Base-by-base conservation (phyloP, 2,797 vertebrate genomes). In the Podargus strigoides region DNA sequence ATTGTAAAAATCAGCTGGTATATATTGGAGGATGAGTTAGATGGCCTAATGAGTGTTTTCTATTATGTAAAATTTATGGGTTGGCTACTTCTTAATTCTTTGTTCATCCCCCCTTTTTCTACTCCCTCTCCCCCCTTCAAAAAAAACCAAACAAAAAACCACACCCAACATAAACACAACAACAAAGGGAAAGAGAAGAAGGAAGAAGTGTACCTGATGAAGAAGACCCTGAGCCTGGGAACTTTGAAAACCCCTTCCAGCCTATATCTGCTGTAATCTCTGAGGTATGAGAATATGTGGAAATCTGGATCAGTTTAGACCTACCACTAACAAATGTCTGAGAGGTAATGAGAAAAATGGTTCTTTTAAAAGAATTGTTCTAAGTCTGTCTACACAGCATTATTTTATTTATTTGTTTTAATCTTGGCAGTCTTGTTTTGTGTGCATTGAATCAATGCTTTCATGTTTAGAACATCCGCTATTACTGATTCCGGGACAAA, bases 161-260 rank as follows among this genome's bases (percentile, higher is more conserved):
- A 3, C 32, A 52, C 28, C 16, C 53, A 82, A 85, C 18, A 24
- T 52, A 49, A 92, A 91, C 32, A 88, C 95, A 98, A 98, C 98
- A 98, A n/a, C 97, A 97, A 73, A 97, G 97, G 95, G 98, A 99
- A 88, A 96, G 76, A 46, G 98, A 99, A 74, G 98, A 98, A 89
- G 98, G 96, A 69, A 93, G 94, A 80, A 95, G 52, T 26, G 49
- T 87, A 82, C 87, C 96, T 39, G 97, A 97, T 66, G 97, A 97
- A 28, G 90, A 97, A 86, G 98, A 98, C 52, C 90, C 97, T 90
- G 97, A 97, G 62, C 95, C 96, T 95, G 83, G 72, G 24, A 95
- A 96, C 93, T 56, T 17, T 77, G 97, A 86, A 85, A 98, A 98
- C 84, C 98, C 98, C 67, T 98, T 99, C 97, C 98, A 98, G 97